Conservation (phyloP, 2,797 vertebrate genomes). For the Silurus aristotelis region DNA sequence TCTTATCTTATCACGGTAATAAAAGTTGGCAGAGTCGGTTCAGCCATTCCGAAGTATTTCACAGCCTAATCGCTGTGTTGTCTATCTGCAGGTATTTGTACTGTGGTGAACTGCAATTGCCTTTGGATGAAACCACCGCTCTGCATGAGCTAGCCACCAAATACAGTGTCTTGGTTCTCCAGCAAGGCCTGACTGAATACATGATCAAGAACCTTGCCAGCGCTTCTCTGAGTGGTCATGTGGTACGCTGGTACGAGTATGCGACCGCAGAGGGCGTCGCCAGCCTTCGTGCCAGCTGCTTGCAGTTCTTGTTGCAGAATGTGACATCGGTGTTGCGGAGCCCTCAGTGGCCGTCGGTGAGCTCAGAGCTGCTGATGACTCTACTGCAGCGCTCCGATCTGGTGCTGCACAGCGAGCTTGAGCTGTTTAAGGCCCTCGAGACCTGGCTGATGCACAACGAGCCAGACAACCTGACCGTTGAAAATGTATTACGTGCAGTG, state of each 20-base stretch:
- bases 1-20: too few relatives aligned
- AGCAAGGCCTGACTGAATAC: conserved; percentile 84
- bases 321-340: conserved; percentile 83
- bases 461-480: conserved; percentile 75
- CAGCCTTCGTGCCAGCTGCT: conserved; percentile 82
- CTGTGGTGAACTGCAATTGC: conserved; percentile 84
- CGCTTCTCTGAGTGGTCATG: conserved; percentile 81
- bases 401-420: conserved; percentile 87
- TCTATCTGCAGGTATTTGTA: conserved; percentile 85
- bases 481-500: conserved; percentile 81
- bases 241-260: conserved; percentile 94
- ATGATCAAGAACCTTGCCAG: conserved; percentile 87
- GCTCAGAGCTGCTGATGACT: conserved; percentile 81
- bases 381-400: conserved; percentile 89
- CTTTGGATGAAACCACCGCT: conserved; percentile 84
- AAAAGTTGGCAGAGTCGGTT: not conserved
- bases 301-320: conserved; percentile 92
- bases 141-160: conserved; percentile 88
- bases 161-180: conserved; percentile 81
- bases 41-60: not conserved
- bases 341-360: conserved; percentile 80
- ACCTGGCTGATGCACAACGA: conserved; percentile 81
- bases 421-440: conserved; percentile 86
- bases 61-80: not conserved
- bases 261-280: conserved; percentile 76